Evolutionary conservation across 1,140 invertebrate genomes (phyloP), one percentile per base, ranked within the genome.

Genomic region (Drosophila paulistorum): DNA sequence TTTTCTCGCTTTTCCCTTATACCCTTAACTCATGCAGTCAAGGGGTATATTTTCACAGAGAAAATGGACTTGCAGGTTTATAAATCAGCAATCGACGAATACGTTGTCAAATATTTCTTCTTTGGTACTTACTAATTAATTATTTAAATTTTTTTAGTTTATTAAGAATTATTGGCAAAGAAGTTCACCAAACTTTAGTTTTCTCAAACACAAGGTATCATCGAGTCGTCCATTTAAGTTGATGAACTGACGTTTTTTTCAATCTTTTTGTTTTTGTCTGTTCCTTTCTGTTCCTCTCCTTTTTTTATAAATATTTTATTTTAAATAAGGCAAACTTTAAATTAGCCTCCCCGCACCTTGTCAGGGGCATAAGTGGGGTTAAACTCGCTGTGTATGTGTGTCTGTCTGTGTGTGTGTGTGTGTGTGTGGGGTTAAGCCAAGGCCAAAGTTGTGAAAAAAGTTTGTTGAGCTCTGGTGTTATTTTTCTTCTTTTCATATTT

Each of bases 301-400:
- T 57, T 73, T 61, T 61, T 86, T 79, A 51, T 51, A 51, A 73
- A 79, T 82, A 87, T 82, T 86, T 86, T 85, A 77, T 86, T 79
- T 72, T 77, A 71, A 87, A 83, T 84, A 86, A 87, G 77, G 66
- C 76, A 79, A 87, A 86, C 79, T 86, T 86, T 83, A 87, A 87
- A 86, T 87, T 86, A 87, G 83, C 82, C 62, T 30, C 60, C 37
- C 61, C 20, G 35, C 57, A 45, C 37, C n/a, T 37, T 54, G 26
- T 17, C 14, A 42, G n/a, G 45, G 37, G 54, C 68, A 64, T 77
- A 87, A 86, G 84, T 86, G 83, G 72, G 83, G 83, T 83, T 86
- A 83, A 86, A 79, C 79, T 71, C 45, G 45, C 45, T 48, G 9
- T 48, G 45, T 48, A 17, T 48, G 14, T 48, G 14, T 48, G 17